Conservation (phyloP, 1,140 invertebrate species). For the Calephelis virginiensis region DNA sequence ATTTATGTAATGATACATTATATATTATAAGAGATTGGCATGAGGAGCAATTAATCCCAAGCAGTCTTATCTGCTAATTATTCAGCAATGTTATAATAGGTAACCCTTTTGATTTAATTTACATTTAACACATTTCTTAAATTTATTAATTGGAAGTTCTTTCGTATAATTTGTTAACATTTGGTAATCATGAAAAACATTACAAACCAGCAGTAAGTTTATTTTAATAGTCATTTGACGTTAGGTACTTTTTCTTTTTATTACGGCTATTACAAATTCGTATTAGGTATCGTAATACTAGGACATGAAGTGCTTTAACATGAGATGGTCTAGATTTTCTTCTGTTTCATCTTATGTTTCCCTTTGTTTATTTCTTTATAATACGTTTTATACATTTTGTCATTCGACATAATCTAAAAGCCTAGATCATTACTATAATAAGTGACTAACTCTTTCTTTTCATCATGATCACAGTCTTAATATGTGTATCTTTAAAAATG, state of each 20-base stretch:
- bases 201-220: slow-evolving; percentile 24
- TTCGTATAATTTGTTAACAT: slow-evolving; percentile 6
- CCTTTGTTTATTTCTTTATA: slow-evolving; percentile 26
- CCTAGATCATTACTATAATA: slow-evolving; percentile 31
- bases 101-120: too few relatives aligned
- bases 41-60: too few relatives aligned
- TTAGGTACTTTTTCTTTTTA: slow-evolving; percentile 29
- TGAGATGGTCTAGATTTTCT: slow-evolving; percentile 30
- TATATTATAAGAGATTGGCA: too few relatives aligned
- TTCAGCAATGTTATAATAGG: too few relatives aligned
- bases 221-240: too few relatives aligned
- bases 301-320: slow-evolving; percentile 30
- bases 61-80: too few relatives aligned
- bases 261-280: slow-evolving; percentile 31
- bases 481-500: too few relatives aligned
- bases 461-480: slow-evolving; percentile 12
- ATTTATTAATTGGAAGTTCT: too few relatives aligned
- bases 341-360: slow-evolving; percentile 24
- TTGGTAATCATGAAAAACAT: slow-evolving; percentile 25
- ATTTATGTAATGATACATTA: too few relatives aligned
- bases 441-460: slow-evolving; percentile 16
- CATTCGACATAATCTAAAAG: slow-evolving; percentile 30
- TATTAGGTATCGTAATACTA: slow-evolving; percentile 27
- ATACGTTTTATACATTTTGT: slow-evolving; percentile 33
- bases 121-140: too few relatives aligned